These are phyloP conservation scores for Fundulus diaphanus DNA, from an alignment of 2,797 vertebrate genomes.

Conservation along the genomic window DNA sequence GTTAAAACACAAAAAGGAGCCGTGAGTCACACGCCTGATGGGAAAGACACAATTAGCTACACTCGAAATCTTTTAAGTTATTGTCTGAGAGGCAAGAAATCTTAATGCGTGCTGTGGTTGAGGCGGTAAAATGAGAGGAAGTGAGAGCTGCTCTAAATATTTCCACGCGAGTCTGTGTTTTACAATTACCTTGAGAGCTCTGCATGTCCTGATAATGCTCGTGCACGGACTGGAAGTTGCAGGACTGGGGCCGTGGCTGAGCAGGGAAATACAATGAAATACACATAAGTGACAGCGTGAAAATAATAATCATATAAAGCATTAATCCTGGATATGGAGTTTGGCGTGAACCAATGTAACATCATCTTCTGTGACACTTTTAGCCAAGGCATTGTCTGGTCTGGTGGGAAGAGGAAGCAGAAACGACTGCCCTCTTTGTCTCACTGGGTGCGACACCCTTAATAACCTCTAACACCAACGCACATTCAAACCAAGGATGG, in stretches of 20 bases:
- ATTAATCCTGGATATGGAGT: conserved; percentile 24
- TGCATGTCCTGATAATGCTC: conserved; percentile 94
- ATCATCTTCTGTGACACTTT: conserved; percentile 75
- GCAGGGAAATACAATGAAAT: conserved; percentile 53
- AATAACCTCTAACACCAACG: conserved; percentile 66
- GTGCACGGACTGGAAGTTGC: conserved; percentile 91
- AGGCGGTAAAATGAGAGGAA: conserved; percentile 17
- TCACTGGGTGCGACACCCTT: conserved; percentile 72
- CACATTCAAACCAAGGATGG: conserved; percentile 54
- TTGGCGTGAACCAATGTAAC: conserved; percentile 47
- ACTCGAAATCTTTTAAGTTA: conserved; percentile 47
- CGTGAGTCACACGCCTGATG: conserved; percentile 70
- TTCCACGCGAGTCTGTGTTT: conserved; percentile 17
- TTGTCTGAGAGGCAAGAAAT: conserved; percentile 31
- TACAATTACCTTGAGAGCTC: conserved; percentile 92
- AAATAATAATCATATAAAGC: conserved; percentile 1
- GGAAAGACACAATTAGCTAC: conserved; percentile 67
- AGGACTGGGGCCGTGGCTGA: conserved; percentile 92
- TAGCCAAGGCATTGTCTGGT: conserved; percentile 75
- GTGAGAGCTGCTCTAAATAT: conserved; percentile 15
- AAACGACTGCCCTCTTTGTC: conserved; percentile 76
- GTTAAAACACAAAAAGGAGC: conserved; percentile 64
- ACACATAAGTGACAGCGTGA: conserved; percentile 2
- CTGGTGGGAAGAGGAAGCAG: conserved; percentile 62
- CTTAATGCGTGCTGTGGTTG: conserved; percentile 42